These are phyloP conservation scores for Hypomecis atomaria DNA, from an alignment of 2,888 invertebrate species.

Conservation along the genomic window DNA sequence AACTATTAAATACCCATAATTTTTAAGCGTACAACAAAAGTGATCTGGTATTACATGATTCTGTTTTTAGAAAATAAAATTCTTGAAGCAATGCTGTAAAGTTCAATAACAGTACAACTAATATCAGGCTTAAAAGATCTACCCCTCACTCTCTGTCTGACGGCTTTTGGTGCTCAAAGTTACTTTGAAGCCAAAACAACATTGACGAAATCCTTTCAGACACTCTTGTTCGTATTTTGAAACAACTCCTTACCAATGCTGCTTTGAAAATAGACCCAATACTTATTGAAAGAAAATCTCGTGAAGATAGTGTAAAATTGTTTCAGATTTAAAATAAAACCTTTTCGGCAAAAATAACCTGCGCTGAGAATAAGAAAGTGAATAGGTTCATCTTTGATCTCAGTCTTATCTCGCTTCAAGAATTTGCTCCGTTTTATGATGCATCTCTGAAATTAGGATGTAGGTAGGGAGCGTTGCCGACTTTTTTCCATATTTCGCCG, in stretches of 20 bases:
- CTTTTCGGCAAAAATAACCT: constrained; percentile 24
- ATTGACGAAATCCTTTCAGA: constrained; percentile 40
- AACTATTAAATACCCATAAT: too few species aligned
- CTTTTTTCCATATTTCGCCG: constrained; percentile 53
- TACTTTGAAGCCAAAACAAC: constrained; percentile 37
- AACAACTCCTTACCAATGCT: constrained; percentile 35
- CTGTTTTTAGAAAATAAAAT: constrained; percentile 1
- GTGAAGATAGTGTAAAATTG: constrained; percentile 30
- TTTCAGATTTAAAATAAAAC: constrained; percentile 29
- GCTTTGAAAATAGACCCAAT: constrained; percentile 4
- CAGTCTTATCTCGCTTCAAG: constrained; percentile 39
- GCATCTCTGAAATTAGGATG: constrained; percentile 43
- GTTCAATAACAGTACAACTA: constrained; percentile 42
- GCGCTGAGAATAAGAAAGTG: constrained; percentile 29
- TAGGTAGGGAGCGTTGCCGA: constrained; percentile 46
- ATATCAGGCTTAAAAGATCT: constrained; percentile 30
- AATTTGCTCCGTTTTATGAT: constrained; percentile 43
- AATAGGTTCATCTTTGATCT: constrained; percentile 41
- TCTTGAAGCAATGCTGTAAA: constrained; percentile 35
- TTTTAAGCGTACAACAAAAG: too few species aligned
- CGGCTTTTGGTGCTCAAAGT: constrained; percentile 44
- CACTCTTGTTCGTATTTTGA: constrained; percentile 40
- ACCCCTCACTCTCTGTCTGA: constrained; percentile 34
- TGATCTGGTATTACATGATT: too few species aligned
- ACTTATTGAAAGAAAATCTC: constrained; percentile 28